These are phyloP conservation scores for Philopotamus ludificatus DNA, from an alignment of 1,140 invertebrate species.

Conservation along the genomic window DNA sequence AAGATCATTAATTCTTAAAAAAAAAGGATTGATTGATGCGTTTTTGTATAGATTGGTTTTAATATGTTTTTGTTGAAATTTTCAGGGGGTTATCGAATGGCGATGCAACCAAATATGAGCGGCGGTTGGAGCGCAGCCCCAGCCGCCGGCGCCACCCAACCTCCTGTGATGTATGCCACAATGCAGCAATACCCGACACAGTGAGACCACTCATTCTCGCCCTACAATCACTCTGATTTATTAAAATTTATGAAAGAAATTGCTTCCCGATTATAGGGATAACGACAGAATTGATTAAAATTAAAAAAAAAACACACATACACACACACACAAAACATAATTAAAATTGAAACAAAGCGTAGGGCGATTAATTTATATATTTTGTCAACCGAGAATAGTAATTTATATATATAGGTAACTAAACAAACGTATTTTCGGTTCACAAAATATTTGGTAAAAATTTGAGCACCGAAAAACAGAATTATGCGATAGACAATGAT, in stretches of 20 bases:
- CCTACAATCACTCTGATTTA: constrained; percentile 8
- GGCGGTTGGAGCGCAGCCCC: constrained; percentile 59
- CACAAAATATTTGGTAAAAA: background rate
- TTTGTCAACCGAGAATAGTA: constrained; percentile 10
- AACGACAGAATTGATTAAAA: background rate
- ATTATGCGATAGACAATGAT: constrained; percentile 17
- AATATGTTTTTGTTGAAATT: no score
- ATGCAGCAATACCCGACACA: constrained; percentile 79
- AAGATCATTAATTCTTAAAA: no score
- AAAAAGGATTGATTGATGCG: no score
- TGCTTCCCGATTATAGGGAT: constrained; percentile 1
- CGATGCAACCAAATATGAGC: constrained; percentile 54
- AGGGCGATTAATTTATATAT: constrained; percentile 14
- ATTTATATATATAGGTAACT: constrained; percentile 27
- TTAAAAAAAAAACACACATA: background rate
- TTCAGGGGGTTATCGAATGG: constrained; percentile 50
- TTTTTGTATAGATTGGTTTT: no score
- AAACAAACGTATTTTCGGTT: constrained; percentile 14
- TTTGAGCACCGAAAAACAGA: constrained; percentile 16
- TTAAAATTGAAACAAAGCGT: background rate
- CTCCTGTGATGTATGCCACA: constrained; percentile 71
- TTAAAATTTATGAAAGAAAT: background rate
- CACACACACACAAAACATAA: background rate
- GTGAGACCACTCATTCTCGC: constrained; percentile 54
- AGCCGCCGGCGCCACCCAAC: constrained; percentile 57